A percentile compares a stretch with the other conserved stretches of the same genome.
Evolutionary conservation across 2,888 invertebrate genomes (phyloP).

Genomic region (Copidosoma aretas): DNA sequence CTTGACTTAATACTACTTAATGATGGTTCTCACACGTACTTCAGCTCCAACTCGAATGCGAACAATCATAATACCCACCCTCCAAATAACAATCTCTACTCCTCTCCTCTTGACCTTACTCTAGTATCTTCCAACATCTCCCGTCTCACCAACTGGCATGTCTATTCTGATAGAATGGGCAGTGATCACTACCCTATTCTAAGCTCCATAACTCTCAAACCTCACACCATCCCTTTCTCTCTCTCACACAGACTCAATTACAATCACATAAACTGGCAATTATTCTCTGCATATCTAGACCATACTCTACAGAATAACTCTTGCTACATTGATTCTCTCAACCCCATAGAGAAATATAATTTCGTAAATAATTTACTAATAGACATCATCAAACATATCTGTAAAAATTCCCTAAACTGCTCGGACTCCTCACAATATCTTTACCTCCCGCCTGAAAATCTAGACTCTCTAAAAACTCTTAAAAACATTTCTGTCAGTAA

Average conservation of each 20-base stretch:
- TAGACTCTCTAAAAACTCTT: too few relatives aligned
- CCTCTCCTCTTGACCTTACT: constrained; percentile 9
- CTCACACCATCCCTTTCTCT: neutral
- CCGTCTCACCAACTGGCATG: neutral
- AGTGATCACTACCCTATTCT: constrained; percentile 8
- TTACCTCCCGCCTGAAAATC: too few relatives aligned
- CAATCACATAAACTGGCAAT: neutral
- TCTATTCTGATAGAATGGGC: neutral
- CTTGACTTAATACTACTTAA: neutral
- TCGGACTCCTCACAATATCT: too few relatives aligned
- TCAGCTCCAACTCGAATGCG: neutral
- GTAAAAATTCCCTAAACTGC: neutral
- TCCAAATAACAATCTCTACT: neutral
- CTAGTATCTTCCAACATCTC: neutral
- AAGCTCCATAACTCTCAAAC: neutral
- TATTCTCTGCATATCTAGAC: neutral
- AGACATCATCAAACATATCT: neutral
- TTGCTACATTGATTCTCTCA: neutral
- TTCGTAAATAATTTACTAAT: neutral
- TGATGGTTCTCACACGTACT: constrained; percentile 14
- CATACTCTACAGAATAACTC: neutral
- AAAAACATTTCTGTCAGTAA: too few relatives aligned
- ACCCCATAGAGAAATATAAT: neutral
- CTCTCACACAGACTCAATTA: constrained; percentile 2
- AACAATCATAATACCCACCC: too few relatives aligned